phyloP scores from a whole-genome alignment of 2,113 vertebrate species.

The Sander vitreus region DNA sequence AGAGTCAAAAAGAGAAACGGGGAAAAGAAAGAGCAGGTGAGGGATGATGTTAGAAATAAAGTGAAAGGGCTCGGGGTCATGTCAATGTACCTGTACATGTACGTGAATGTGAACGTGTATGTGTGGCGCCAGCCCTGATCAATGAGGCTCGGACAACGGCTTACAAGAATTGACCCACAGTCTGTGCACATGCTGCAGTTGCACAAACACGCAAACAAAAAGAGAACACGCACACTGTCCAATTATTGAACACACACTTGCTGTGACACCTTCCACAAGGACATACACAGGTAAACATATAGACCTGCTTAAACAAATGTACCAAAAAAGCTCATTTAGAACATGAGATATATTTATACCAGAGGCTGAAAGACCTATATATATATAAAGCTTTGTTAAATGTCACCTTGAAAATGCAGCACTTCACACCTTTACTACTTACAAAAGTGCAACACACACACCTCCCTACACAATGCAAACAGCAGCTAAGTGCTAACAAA shows the following conservation, averaged over 20 bases:
- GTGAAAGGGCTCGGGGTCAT: neutral
- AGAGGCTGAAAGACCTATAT: neutral
- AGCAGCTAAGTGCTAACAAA: slow-evolving; percentile 3
- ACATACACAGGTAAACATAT: slow-evolving; percentile 51
- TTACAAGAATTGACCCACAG: slow-evolving; percentile 57
- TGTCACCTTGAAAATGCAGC: slow-evolving; percentile 42
- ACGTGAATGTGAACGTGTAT: neutral
- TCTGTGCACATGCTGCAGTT: slow-evolving; percentile 33
- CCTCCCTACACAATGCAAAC: neutral
- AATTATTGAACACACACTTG: slow-evolving; percentile 47
- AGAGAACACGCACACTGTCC: neutral
- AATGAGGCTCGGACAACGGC: slow-evolving; percentile 45
- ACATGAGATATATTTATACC: slow-evolving; percentile 38
- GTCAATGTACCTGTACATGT: slow-evolving; percentile 5
- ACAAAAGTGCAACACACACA: slow-evolving; percentile 1
- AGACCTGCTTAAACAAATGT: slow-evolving; percentile 36
- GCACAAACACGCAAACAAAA: slow-evolving; percentile 60
- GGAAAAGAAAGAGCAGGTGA: neutral
- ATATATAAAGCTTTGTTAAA: slow-evolving; percentile 23
- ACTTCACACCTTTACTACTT: slow-evolving; percentile 1
- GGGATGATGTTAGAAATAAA: slow-evolving; percentile 7
- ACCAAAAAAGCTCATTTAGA: slow-evolving; percentile 10
- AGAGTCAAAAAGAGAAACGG: neutral
- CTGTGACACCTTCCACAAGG: slow-evolving; percentile 55
- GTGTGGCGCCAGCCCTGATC: slow-evolving; percentile 49